Evolutionary conservation across 2,797 vertebrate species (phyloP), one percentile per base, ranked within the genome.

Genomic region (Epinephelus coioides): DNA sequence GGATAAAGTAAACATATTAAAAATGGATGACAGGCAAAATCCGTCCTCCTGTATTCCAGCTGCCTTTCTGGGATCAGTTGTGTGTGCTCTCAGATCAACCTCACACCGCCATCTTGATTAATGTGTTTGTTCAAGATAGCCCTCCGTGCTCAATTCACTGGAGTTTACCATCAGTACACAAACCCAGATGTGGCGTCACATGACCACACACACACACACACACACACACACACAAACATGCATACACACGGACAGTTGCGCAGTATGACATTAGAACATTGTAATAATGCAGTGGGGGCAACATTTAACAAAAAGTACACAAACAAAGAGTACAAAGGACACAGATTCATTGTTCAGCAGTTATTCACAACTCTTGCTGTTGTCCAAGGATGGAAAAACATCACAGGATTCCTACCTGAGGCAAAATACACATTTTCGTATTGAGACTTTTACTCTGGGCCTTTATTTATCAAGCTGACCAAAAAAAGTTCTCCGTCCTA

Each of bases 111-210:
- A 75, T 69, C 73, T 66, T 81, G 76, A 89, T 90, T 86, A 79
- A 91, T 91, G 84, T 87, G 82, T 94, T 94, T 93, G 86, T 75
- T 84, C 87, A 78, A 91, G 82, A 86, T 89, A 89, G 70, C 49
- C 25, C 57, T 85, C 76, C 1, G 23, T 67, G 77, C 67, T 81
- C 76, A 68, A 77, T 78, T 70, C 78, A 73, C 55, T 64, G 46
- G 21, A 70, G 81, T 74, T 87, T 76, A 70, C 78, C 73, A 65
- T 83, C 70, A 82, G 83, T 67, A 86, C 82, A 91, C 83, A 89
- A 72, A 79, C 59, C 21, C 85, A 82, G 73, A 81, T 60, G 59
- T 40, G 69, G 49, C 67, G 60, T 53, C 46, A 74, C 40, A 66
- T 38, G 66, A 50, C 38, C 27, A 14, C 21, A 51, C 27, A 67